Conservation (phyloP, 2,888 invertebrate species). For the Clusia tigrina region DNA sequence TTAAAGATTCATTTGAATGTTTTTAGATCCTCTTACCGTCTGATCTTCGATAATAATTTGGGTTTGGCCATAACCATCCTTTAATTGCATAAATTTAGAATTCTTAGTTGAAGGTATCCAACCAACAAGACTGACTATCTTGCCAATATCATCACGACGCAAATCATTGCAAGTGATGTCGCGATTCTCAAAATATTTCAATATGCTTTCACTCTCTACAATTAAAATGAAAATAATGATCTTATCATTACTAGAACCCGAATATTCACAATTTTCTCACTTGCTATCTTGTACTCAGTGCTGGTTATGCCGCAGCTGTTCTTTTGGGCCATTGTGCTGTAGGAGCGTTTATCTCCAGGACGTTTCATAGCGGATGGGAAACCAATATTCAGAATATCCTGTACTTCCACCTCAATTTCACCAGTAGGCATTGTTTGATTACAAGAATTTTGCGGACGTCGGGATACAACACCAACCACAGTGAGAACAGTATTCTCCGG, state of each 20-base stretch:
- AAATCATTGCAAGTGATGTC: constrained; percentile 64
- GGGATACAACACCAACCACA: constrained; percentile 60
- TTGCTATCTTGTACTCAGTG: constrained; percentile 64
- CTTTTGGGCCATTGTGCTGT: constrained; percentile 58
- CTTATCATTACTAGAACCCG: no score
- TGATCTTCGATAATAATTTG: constrained; percentile 64
- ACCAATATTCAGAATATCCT: constrained; percentile 58
- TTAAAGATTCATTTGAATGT: background rate
- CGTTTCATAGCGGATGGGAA: constrained; percentile 46
- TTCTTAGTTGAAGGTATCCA: constrained; percentile 61
- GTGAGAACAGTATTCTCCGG: constrained; percentile 62
- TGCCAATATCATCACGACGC: constrained; percentile 58
- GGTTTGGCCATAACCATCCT: constrained; percentile 65
- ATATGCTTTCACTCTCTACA: constrained; percentile 58
- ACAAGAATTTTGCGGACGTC: constrained; percentile 58
- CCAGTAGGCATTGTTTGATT: constrained; percentile 65
- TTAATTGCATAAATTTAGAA: constrained; percentile 63
- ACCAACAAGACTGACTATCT: constrained; percentile 60
- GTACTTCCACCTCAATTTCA: constrained; percentile 64
- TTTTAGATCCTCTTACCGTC: constrained; percentile 40
- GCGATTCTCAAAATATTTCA: constrained; percentile 64
- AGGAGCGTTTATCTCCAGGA: constrained; percentile 59
- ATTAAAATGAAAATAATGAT: constrained; percentile 11
- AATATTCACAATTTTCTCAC: constrained; percentile 46
- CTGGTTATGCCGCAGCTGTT: constrained; percentile 60